Evolutionary conservation across 1,140 invertebrate species (phyloP).

Genomic region (Papilio polyxenes): DNA sequence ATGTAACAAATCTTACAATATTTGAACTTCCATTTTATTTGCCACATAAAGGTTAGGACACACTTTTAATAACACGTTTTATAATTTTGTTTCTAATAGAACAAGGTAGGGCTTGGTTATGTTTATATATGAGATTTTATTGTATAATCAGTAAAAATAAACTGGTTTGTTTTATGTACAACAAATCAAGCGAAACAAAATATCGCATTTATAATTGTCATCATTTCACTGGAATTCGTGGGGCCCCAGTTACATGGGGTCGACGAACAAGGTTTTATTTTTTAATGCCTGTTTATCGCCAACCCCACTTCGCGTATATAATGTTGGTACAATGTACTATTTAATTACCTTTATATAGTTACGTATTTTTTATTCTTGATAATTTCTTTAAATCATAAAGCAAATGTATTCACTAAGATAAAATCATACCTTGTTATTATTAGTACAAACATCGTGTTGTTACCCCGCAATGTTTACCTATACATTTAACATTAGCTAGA

Average conservation of each 20-base stretch:
- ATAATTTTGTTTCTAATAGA: neutral
- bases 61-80: neutral
- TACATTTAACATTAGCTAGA: slow-evolving; percentile 16
- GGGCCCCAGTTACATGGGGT: too few relatives aligned
- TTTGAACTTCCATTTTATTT: neutral
- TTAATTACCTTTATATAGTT: too few relatives aligned
- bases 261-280: too few relatives aligned
- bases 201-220: too few relatives aligned
- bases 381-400: neutral
- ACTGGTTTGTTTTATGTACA: neutral
- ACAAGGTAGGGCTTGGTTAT: neutral
- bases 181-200: neutral
- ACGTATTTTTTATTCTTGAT: too few relatives aligned
- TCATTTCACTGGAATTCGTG: too few relatives aligned
- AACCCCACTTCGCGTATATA: too few relatives aligned
- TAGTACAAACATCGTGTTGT: neutral
- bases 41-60: neutral
- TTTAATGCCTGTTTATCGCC: too few relatives aligned
- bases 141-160: neutral
- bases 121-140: neutral
- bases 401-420: neutral
- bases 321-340: too few relatives aligned
- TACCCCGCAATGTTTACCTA: neutral
- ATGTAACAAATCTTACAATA: neutral
- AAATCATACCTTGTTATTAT: neutral